A percentile compares a stretch with the other conserved stretches of the same genome.
phyloP scores from a whole-genome alignment of 2,113 vertebrate genomes.

The Pygoscelis adeliae region DNA sequence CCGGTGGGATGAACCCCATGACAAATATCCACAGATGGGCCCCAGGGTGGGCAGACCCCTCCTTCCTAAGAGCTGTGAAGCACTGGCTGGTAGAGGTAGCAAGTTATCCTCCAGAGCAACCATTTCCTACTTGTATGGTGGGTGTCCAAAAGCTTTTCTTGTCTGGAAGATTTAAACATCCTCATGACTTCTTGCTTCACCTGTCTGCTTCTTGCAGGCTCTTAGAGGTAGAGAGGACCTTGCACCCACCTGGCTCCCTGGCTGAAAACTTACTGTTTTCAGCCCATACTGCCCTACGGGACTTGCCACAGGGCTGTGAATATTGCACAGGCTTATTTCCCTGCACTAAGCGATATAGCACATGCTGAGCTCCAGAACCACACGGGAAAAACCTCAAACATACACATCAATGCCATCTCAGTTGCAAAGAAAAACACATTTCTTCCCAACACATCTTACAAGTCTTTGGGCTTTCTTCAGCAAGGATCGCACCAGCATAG shows the following conservation, averaged over 20 bases:
- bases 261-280: too few species aligned
- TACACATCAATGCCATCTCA: not conserved
- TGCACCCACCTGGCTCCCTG: not conserved
- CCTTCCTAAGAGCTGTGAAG: not conserved
- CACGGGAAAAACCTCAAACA: not conserved
- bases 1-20: not conserved
- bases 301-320: not conserved
- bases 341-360: not conserved
- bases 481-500: not conserved
- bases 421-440: not conserved
- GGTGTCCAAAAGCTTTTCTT: not conserved
- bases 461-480: not conserved
- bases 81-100: not conserved
- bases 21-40: not conserved
- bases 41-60: not conserved
- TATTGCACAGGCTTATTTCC: not conserved
- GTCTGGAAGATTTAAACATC: not conserved
- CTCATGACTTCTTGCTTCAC: not conserved
- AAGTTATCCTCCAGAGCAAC: not conserved
- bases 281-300: too few species aligned
- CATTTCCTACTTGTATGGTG: rapidly evolving
- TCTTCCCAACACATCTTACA: not conserved
- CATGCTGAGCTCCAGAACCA: not conserved
- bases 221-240: not conserved
- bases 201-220: not conserved